These are phyloP conservation scores for Piezodorus guildinii DNA, from an alignment of 1,140 invertebrate species.

Conservation along the genomic window DNA sequence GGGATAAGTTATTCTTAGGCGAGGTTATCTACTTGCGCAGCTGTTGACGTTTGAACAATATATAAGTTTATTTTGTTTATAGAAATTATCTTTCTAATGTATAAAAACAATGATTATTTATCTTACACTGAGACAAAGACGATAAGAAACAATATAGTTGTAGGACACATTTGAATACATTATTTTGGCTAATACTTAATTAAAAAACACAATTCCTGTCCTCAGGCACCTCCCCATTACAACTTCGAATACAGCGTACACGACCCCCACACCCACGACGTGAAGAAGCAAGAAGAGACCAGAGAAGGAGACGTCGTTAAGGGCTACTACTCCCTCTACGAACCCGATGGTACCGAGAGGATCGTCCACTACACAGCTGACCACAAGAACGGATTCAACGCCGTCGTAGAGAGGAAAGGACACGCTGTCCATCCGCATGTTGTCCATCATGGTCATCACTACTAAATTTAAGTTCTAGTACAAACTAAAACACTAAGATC, in stretches of 20 bases:
- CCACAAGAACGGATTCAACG: slow-evolving; percentile 6
- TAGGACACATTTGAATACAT: no score
- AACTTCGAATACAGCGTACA: slow-evolving; percentile 38
- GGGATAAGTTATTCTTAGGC: no score
- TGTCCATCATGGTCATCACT: slow-evolving; percentile 42
- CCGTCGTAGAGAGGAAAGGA: slow-evolving; percentile 6
- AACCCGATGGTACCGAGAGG: slow-evolving; percentile 31
- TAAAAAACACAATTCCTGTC: no score
- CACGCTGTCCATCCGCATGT: slow-evolving; percentile 33
- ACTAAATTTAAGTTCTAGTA: slow-evolving; percentile 30
- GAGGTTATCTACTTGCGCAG: no score
- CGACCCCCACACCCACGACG: slow-evolving; percentile 39
- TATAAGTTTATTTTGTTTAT: no score
- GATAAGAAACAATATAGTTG: no score
- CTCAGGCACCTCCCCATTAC: slow-evolving; percentile 28
- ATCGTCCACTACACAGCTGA: slow-evolving; percentile 18
- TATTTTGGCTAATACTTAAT: no score
- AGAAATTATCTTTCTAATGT: no score
- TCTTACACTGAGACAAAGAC: no score
- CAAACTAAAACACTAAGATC: no score
- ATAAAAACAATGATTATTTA: no score
- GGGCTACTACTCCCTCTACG: slow-evolving; percentile 43
- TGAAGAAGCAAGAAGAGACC: slow-evolving; percentile 35
- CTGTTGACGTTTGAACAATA: no score
- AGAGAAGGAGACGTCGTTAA: slow-evolving; percentile 37